Evolutionary conservation across 2,113 vertebrate species (phyloP).

Genomic region (Strigops habroptila): DNA sequence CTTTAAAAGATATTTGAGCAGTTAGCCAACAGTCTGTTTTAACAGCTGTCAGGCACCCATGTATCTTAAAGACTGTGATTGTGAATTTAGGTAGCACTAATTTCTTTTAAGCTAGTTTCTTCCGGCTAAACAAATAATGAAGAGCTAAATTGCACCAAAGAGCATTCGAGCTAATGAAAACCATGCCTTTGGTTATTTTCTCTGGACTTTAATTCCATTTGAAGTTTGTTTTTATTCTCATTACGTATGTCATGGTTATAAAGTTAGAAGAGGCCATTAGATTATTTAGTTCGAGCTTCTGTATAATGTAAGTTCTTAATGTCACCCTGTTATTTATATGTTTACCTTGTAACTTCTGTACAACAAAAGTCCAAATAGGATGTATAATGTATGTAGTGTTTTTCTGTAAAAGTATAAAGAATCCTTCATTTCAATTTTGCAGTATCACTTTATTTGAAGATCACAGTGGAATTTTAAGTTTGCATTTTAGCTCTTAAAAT

Average conservation of each 20-base stretch:
- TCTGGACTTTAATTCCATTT: background rate
- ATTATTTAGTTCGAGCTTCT: background rate
- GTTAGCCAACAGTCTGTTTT: background rate
- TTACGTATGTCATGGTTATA: background rate
- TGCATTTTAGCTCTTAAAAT: constrained; percentile 57
- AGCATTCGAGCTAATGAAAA: constrained; percentile 19
- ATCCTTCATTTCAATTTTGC: constrained; percentile 22
- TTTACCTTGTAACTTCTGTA: background rate
- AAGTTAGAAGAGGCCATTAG: background rate
- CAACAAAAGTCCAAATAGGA: background rate
- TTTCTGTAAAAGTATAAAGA: constrained; percentile 17
- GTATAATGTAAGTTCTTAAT: background rate
- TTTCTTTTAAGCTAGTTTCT: background rate
- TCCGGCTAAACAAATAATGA: constrained; percentile 2
- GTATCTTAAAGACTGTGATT: background rate
- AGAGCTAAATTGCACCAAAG: background rate
- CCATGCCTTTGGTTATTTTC: constrained; percentile 16
- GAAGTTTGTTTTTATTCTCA: constrained; percentile 15
- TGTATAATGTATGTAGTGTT: background rate
- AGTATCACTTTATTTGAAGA: constrained; percentile 41
- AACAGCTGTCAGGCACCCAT: background rate
- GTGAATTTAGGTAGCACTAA: background rate
- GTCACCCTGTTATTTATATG: background rate
- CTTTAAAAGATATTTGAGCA: background rate
- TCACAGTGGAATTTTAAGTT: constrained; percentile 33